Evolutionary conservation across 2,888 invertebrate species (phyloP).

Genomic region (Nymphalis c-album): DNA sequence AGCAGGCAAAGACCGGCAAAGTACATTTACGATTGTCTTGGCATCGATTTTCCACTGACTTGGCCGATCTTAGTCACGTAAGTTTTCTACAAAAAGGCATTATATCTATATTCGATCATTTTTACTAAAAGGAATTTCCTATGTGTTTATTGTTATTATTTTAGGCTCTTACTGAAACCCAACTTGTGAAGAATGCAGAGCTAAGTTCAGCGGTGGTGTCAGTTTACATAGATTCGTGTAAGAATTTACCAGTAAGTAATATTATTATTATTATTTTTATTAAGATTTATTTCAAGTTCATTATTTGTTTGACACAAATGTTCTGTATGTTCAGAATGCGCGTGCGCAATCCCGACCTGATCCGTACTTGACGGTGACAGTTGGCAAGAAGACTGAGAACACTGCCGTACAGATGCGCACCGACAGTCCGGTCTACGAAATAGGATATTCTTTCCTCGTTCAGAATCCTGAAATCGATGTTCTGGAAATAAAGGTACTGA

Average conservation of each 20-base stretch:
- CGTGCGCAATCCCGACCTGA: slow-evolving; percentile 88
- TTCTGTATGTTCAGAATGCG: slow-evolving; percentile 79
- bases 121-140: slow-evolving; percentile 1
- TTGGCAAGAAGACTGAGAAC: slow-evolving; percentile 89
- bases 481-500: slow-evolving; percentile 87
- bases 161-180: slow-evolving; percentile 88
- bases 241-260: slow-evolving; percentile 91
- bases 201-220: slow-evolving; percentile 90
- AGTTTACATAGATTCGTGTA: slow-evolving; percentile 95
- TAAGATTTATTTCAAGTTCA: not conserved
- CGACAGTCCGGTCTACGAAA: slow-evolving; percentile 96
- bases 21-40: slow-evolving; percentile 94
- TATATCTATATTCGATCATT: not conserved
- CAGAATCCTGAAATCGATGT: slow-evolving; percentile 94
- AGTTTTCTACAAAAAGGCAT: slow-evolving; percentile 50
- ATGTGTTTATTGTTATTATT: slow-evolving; percentile 27
- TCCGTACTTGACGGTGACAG: slow-evolving; percentile 89
- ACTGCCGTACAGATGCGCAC: slow-evolving; percentile 89
- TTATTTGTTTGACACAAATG: not conserved
- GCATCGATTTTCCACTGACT: slow-evolving; percentile 89
- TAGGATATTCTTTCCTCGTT: slow-evolving; percentile 96
- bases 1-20: slow-evolving; percentile 97
- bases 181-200: slow-evolving; percentile 86
- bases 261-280: not conserved
- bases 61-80: slow-evolving; percentile 88